These are phyloP conservation scores for Malurus leucopterus DNA, from an alignment of 2,797 vertebrate genomes.

Conservation along the genomic window DNA sequence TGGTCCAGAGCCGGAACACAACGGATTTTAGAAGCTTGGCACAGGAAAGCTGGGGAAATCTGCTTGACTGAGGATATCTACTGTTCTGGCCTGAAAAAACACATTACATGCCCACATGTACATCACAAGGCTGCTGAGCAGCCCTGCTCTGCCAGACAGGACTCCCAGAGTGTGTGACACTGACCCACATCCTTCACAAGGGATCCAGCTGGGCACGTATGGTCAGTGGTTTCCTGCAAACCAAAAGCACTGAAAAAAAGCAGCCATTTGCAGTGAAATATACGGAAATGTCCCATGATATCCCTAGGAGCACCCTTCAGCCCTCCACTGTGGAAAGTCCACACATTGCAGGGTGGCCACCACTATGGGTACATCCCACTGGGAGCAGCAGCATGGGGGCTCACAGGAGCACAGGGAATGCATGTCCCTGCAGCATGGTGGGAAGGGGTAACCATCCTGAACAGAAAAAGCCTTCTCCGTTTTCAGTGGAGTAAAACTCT, in stretches of 20 bases:
- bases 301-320: not conserved
- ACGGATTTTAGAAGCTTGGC: not conserved
- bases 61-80: not conserved
- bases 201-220: not conserved
- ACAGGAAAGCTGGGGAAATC: not conserved
- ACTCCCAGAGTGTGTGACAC: fast-evolving
- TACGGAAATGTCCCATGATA: not conserved
- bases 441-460: not conserved
- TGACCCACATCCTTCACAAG: not conserved
- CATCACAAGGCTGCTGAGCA: not conserved
- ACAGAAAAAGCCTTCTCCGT: not conserved
- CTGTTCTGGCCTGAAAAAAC: not conserved
- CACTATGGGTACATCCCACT: not conserved
- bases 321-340: not conserved
- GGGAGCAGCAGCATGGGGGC: not conserved
- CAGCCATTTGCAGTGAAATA: not conserved
- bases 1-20: not conserved
- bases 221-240: not conserved
- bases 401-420: not conserved
- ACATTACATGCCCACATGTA: fast-evolving
- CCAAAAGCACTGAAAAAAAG: not conserved
- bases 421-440: fast-evolving
- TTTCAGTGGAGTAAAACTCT: not conserved
- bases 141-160: not conserved
- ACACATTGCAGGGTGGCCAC: not conserved